Conservation (phyloP, 92 coral and sea anemone genomes). For the Phenganax stokvisi region DNA sequence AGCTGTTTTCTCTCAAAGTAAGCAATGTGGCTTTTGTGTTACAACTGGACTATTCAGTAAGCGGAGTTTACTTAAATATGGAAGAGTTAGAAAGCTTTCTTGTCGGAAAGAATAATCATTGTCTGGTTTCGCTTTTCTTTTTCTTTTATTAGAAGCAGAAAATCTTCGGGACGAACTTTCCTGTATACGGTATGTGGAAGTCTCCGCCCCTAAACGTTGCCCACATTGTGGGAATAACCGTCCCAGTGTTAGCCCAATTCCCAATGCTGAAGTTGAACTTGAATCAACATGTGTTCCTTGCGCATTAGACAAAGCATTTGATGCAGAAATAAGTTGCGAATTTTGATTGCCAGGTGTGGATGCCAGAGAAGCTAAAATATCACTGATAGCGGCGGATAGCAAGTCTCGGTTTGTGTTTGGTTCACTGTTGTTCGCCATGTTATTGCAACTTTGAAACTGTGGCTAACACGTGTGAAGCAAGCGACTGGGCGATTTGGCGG, state of each 20-base stretch:
- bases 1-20: too few relatives aligned
- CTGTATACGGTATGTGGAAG: background rate
- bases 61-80: too few relatives aligned
- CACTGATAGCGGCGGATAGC: conserved; percentile 12
- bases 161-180: background rate
- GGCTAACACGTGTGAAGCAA: too few relatives aligned
- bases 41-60: too few relatives aligned
- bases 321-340: background rate
- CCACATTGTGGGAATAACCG: conserved; percentile 20
- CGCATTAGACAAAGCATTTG: background rate
- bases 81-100: too few relatives aligned
- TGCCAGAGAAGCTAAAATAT: conserved; percentile 12
- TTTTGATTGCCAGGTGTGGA: background rate
- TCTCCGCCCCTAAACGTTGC: background rate
- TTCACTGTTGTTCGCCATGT: background rate
- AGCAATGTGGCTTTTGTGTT: too few relatives aligned
- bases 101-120: background rate
- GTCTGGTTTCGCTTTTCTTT: background rate
- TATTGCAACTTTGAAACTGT: too few relatives aligned
- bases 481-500: too few relatives aligned
- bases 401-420: background rate
- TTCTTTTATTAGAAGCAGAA: background rate
- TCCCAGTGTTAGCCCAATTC: background rate
- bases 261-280: background rate
- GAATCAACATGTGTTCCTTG: background rate